Evolutionary conservation across 2,888 invertebrate species (phyloP), one percentile per base, ranked within the genome.

Genomic region (Emesis castigata): DNA sequence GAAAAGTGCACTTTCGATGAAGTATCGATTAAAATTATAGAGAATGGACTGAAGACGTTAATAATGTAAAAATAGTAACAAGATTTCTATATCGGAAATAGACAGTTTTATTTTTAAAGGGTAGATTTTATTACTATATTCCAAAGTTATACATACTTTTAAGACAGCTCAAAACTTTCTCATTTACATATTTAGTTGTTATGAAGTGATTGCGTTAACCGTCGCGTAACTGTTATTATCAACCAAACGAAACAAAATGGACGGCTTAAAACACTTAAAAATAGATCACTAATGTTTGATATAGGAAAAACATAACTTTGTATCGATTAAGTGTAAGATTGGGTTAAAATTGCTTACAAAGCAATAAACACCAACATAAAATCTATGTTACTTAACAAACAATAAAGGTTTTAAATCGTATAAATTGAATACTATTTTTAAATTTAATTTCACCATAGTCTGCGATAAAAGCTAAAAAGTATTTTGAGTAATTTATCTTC

Each of bases 201-300:
- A 4, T 39, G 5, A 11, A 9, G 14, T 39, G 14, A 39, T 14
- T 34, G 11, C 11, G 11, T 34, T 34, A 34, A 11, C 11, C 26
- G 79, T 75, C 68, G 69, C 80, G 68, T 81, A 64, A 75, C 75
- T 79, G 81, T 84, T 78, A 88, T 88, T 87, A 89, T 70, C 80
- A 92, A 92, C 79, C 82, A 89, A 91, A 90, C 80, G 89, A 93
- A 93, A 91, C 90, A 89, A 91, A 93, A 90, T 94, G 94, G 95
- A 94, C 95, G 95, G 94, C 91, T 92, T 90, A 91, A 87, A 92
- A 92, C 90, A 90, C 78, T 79, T 83, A 84, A 75, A 79, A 81
- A 76, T 83, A 79, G 61, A 14, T 39, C 39, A 39, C 3, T 14
- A 11, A 39, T 39, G 4, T 11, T 39, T 39, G 0, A 39, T 14